phyloP scores from a whole-genome alignment of 2,797 vertebrate genomes.

The Centropyge bicolor region DNA sequence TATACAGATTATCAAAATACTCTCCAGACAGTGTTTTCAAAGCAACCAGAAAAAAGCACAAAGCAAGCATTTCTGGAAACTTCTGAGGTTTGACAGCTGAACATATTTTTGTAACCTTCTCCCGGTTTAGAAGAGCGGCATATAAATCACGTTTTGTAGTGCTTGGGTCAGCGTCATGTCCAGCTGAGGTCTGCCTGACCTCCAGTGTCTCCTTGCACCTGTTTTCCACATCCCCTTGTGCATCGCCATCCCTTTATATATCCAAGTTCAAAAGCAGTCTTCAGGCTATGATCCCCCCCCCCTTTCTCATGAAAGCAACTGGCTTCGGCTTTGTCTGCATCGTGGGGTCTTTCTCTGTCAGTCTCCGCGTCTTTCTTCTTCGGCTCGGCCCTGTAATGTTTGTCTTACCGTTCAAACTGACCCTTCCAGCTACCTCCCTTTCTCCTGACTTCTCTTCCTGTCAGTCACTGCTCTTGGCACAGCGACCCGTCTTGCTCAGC shows the following conservation, averaged over 20 bases:
- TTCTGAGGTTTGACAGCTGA: constrained; percentile 23
- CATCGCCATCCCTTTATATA: constrained; percentile 28
- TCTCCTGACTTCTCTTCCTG: constrained; percentile 10
- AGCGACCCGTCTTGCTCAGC: constrained; percentile 85
- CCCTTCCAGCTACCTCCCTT: not conserved
- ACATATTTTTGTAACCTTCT: constrained; percentile 15
- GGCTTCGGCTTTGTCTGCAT: constrained; percentile 12
- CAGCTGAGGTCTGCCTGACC: constrained; percentile 66
- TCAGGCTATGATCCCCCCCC: constrained; percentile 4
- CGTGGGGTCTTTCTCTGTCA: constrained; percentile 1
- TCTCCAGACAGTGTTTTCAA: not conserved
- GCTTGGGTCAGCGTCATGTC: constrained; percentile 64
- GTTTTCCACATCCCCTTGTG: constrained; percentile 44
- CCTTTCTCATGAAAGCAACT: constrained; percentile 14
- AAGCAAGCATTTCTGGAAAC: constrained; percentile 29
- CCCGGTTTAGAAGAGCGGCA: constrained; percentile 3
- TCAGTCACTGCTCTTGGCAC: constrained; percentile 72
- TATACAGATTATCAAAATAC: not conserved
- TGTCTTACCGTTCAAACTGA: not conserved
- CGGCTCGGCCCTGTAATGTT: constrained; percentile 14
- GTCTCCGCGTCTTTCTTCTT: not conserved
- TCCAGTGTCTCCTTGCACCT: constrained; percentile 53
- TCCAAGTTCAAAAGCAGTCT: constrained; percentile 31
- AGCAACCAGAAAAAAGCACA: not conserved
- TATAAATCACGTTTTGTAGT: constrained; percentile 68